Base-by-base conservation (phyloP, 2,797 vertebrate species). In the Typhlichthys eigenmanni region DNA sequence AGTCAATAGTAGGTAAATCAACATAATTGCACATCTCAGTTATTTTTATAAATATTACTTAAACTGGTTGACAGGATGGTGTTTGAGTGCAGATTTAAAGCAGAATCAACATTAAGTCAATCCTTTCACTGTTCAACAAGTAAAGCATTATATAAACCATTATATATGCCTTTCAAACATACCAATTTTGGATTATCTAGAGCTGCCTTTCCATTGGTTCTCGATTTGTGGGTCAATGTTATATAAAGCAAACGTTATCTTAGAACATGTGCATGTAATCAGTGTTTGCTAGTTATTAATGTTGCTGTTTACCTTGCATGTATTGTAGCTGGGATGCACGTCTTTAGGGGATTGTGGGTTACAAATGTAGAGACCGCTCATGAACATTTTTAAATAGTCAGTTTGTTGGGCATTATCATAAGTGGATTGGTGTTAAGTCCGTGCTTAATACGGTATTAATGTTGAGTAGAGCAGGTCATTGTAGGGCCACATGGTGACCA, bases 341-440 rank as follows among this genome's bases (percentile, higher is more conserved):
- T 47, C 11, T 12, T 47, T 12, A 10, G 47, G 13, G 47, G 47
- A 12, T 48, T 48, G 47, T n/a, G 47, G 47, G 4, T 48, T 12
- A 12, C 4, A 48, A 48, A n/a, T 13, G 11, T 12, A 9, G n/a
- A 12, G 11, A 48, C 11, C 13, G 47, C 5, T 9, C n/a, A 48
- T 12, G 47, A n/a, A 48, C 47, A 48, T 48, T 48, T 12, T 12
- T 12, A 12, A 48, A 48, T n/a, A n/a, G 11, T 47, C 47, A 47
- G 47, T n/a, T 12, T 48, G 47, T 12, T 12, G 9, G 46, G 11
- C 9, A 51, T 66, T 17, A 13, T 60, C 65, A 70, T 93, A 91
- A 93, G 85, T 91, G 89, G 91, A 92, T 92, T 92, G 85, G 46
- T 62, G 69, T 78, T 91, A 87, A 91, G 68, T 86, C 85, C 85